Conservation (phyloP, 2,888 invertebrate species). For the Carterocephalus palaemon region DNA sequence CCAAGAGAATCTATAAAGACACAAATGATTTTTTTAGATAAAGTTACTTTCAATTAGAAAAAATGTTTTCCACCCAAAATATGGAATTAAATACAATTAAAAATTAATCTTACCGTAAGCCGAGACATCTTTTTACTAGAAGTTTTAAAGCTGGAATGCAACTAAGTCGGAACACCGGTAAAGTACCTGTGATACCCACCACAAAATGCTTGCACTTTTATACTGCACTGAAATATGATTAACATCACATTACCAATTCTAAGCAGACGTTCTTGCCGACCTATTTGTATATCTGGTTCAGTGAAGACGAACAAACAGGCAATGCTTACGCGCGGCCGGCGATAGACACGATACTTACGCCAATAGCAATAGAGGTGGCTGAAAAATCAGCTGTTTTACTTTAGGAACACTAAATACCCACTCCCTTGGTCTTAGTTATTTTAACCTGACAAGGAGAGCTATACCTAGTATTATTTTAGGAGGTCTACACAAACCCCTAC, state of each 20-base stretch:
- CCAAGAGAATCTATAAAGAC: conserved; percentile 63
- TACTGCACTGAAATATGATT: conserved; percentile 52
- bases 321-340: conserved; percentile 17
- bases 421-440: too few species aligned
- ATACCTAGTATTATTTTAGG: too few species aligned
- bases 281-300: conserved; percentile 31
- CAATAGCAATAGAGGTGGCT: too few species aligned
- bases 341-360: too few species aligned
- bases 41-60: not conserved
- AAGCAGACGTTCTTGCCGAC: conserved; percentile 28
- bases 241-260: conserved; percentile 27
- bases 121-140: conserved; percentile 56
- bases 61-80: too few species aligned
- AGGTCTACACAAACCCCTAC: too few species aligned
- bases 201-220: conserved; percentile 64
- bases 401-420: too few species aligned
- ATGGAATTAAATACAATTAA: not conserved
- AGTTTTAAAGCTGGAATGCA: conserved; percentile 43
- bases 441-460: too few species aligned
- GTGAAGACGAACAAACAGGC: conserved; percentile 16
- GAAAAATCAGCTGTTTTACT: too few species aligned
- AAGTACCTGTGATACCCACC: conserved; percentile 44
- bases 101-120: conserved; percentile 57
- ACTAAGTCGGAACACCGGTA: conserved; percentile 46
- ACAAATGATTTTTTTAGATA: not conserved